Evolutionary conservation across 2,797 vertebrate species (phyloP), one percentile per base, ranked within the genome.

Genomic region (Neoniphon sammara): DNA sequence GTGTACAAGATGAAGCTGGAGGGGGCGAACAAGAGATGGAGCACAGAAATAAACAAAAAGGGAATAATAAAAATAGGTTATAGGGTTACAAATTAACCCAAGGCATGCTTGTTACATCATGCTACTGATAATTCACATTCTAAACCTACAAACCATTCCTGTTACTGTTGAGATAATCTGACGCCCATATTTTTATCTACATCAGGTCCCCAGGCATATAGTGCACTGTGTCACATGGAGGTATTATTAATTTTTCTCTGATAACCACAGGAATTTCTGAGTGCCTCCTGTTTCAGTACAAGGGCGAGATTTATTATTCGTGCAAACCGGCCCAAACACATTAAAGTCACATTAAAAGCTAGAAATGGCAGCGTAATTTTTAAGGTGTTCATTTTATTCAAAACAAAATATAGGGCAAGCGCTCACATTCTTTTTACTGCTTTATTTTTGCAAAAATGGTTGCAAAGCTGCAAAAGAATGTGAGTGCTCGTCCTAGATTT

Each of bases 1-100:
- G 70, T 99, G 98, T 70, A 99, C 98, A 78, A 99, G 94, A 88
- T 99, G 98, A 68, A 99, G 96, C 98, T 99, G 65, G 0, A 82
- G 71, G 58, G 0, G 0, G 47, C 53, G 63, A 75, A 85, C 61
- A 72, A 0, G 54, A 60, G n/a, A 71, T 30, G 49, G 21, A 20
- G 64, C n/a, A 15, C 8, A 25, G 14, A 44, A 46, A 42, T 3
- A 23, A 62, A 56, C 2, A 21, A 2, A 56, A 46, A 34, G 7
- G 36, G 5, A 7, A 46, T 5, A 15, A 59, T 21, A 34, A 23
- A 0, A 20, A 21, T 18, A 17, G 7, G 2, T 46, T 74, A 36
- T 27, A 56, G n/a, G 21, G 1, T 52, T 46, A n/a, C 27, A 52
- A 36, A 68, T 36, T 11, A 61, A 60, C 12, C 69, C 0, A 17